phyloP scores from a whole-genome alignment of 2,113 vertebrate species.

The Penelope pileata region DNA sequence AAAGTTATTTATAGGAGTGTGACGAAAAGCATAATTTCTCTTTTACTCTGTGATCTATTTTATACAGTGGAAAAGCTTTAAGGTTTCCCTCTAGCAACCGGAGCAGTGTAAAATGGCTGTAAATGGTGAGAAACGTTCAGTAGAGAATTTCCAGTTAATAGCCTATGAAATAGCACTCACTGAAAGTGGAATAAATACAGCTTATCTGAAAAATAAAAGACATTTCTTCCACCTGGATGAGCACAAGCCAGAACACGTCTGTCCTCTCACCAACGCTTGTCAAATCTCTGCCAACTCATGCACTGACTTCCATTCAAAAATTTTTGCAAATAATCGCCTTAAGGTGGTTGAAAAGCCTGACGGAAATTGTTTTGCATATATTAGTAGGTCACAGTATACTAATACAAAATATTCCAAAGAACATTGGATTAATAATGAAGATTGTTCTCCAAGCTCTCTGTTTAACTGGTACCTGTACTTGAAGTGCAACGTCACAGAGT shows the following conservation, averaged over 20 bases:
- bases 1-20: conserved; percentile 58
- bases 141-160: neutral
- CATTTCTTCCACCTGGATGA: neutral
- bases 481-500: neutral
- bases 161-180: neutral
- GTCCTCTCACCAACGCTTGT: neutral
- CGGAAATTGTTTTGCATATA: neutral
- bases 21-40: neutral
- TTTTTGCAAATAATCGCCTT: neutral
- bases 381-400: neutral
- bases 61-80: neutral
- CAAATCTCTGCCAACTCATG: neutral
- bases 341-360: neutral
- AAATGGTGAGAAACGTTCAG: neutral
- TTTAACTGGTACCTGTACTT: neutral
- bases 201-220: neutral
- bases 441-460: neutral
- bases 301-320: neutral
- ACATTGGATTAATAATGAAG: neutral
- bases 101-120: neutral
- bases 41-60: neutral
- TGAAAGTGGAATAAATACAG: neutral
- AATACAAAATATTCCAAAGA: neutral
- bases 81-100: neutral
- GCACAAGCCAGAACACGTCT: neutral